Conservation (phyloP, 2,113 vertebrate species). For the Eolophus roseicapilla region DNA sequence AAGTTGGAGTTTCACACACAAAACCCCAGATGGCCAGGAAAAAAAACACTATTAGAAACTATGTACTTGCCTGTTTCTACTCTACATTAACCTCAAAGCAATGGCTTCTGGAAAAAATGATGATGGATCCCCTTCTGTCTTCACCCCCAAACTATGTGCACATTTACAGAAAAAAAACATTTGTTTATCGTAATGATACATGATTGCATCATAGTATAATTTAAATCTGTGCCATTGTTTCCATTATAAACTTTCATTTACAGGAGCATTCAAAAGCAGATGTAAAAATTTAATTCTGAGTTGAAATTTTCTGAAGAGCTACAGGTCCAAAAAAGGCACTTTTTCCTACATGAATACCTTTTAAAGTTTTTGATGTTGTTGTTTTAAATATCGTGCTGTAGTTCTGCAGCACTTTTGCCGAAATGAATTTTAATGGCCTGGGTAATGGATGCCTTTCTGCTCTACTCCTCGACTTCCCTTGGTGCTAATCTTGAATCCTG, state of each 20-base stretch:
- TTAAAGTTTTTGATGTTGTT: neutral
- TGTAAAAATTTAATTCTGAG: neutral
- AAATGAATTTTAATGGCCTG: neutral
- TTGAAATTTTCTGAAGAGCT: neutral
- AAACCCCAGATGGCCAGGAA: neutral
- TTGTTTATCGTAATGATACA: neutral
- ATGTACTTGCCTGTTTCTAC: neutral
- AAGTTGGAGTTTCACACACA: neutral
- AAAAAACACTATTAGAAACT: neutral
- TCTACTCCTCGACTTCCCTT: neutral
- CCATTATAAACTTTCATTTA: neutral
- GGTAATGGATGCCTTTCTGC: neutral
- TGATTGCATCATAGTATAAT: neutral
- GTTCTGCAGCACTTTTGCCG: neutral
- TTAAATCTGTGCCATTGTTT: neutral
- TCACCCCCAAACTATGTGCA: neutral
- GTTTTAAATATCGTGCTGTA: neutral
- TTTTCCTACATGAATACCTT: neutral
- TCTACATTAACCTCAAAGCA: neutral
- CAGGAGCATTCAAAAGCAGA: neutral
- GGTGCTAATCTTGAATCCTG: neutral
- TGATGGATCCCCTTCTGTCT: neutral
- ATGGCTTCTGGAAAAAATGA: neutral
- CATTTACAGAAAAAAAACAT: neutral
- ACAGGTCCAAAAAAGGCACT: neutral